Conservation (phyloP, 1,140 invertebrate species). For the Psix sp. region DNA sequence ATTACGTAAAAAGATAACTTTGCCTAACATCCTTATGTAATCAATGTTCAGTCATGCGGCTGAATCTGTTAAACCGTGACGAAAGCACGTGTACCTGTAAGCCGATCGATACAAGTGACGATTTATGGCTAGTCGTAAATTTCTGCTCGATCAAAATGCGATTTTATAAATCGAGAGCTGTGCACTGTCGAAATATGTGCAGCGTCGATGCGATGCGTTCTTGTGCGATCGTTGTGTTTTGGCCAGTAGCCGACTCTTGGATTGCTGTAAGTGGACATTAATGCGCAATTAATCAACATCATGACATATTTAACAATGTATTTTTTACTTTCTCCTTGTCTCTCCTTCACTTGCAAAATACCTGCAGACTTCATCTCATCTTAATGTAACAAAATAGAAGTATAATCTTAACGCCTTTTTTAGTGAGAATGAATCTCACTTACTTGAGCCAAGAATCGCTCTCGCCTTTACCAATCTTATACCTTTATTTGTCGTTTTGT, state of each 20-base stretch:
- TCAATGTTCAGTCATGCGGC: constrained; percentile 48
- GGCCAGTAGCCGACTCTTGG: constrained; percentile 60
- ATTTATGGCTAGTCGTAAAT: constrained; percentile 67
- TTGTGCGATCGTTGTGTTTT: constrained; percentile 66
- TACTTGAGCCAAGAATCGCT: constrained; percentile 44
- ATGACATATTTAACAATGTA: constrained; percentile 50
- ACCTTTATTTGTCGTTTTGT: constrained; percentile 53
- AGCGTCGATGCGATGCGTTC: constrained; percentile 42
- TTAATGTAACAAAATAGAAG: constrained; percentile 18
- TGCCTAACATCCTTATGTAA: constrained; percentile 51
- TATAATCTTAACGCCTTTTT: constrained; percentile 29
- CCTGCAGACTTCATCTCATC: constrained; percentile 23
- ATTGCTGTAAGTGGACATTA: constrained; percentile 70
- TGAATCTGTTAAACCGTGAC: constrained; percentile 59
- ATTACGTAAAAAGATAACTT: constrained; percentile 40
- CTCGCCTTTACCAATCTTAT: constrained; percentile 36
- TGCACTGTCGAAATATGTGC: constrained; percentile 54
- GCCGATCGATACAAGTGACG: constrained; percentile 60
- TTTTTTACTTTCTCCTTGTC: constrained; percentile 24
- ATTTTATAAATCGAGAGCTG: constrained; percentile 63
- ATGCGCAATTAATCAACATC: constrained; percentile 71
- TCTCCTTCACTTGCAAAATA: constrained; percentile 20
- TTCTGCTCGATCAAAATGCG: constrained; percentile 65
- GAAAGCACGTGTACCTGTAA: constrained; percentile 60
- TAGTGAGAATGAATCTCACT: constrained; percentile 39